These are phyloP conservation scores for Mugil cephalus DNA, from an alignment of 2,113 vertebrate species.

Conservation along the genomic window DNA sequence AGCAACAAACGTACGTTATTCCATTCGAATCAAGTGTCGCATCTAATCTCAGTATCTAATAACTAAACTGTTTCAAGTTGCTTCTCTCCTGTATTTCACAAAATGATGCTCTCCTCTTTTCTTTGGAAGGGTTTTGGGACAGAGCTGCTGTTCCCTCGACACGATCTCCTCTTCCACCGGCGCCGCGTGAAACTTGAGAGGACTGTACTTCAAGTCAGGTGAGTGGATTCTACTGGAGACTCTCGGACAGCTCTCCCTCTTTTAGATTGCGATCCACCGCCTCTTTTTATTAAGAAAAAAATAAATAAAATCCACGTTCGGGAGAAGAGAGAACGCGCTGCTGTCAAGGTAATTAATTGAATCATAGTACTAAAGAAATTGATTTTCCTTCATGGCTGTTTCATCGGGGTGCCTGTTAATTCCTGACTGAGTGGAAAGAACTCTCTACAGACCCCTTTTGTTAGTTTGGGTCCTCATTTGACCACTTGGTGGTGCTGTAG, in stretches of 20 bases:
- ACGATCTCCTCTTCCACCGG: conserved; percentile 6
- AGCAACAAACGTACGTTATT: conserved; percentile 35
- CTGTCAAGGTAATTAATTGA: background rate
- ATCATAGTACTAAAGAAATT: background rate
- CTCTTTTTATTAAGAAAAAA: conserved; percentile 14
- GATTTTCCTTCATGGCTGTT: conserved; percentile 65
- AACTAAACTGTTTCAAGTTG: conserved; percentile 18
- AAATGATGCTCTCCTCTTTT: conserved; percentile 16
- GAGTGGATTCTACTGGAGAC: conserved; percentile 32
- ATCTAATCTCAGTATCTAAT: conserved; percentile 2
- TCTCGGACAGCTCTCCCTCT: conserved; percentile 12
- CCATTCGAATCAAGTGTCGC: conserved; percentile 19
- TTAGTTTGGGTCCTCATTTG: conserved; percentile 55
- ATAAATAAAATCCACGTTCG: conserved; percentile 20
- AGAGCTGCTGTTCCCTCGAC: conserved; percentile 9
- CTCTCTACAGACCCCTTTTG: conserved; percentile 37
- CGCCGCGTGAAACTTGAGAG: conserved; percentile 35
- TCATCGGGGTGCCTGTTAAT: conserved; percentile 48
- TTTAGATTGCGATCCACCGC: conserved; percentile 9
- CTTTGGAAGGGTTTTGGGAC: conserved; percentile 54
- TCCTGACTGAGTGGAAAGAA: conserved; percentile 57
- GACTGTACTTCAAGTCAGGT: conserved; percentile 36
- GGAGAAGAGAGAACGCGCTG: conserved; percentile 6
- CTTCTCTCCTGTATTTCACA: conserved; percentile 6
- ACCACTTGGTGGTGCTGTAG: conserved; percentile 80